A percentile compares a stretch with the other conserved stretches of the same genome.
Conservation (phyloP, 2,888 invertebrate species). For the Penaeus monodon region DNA sequence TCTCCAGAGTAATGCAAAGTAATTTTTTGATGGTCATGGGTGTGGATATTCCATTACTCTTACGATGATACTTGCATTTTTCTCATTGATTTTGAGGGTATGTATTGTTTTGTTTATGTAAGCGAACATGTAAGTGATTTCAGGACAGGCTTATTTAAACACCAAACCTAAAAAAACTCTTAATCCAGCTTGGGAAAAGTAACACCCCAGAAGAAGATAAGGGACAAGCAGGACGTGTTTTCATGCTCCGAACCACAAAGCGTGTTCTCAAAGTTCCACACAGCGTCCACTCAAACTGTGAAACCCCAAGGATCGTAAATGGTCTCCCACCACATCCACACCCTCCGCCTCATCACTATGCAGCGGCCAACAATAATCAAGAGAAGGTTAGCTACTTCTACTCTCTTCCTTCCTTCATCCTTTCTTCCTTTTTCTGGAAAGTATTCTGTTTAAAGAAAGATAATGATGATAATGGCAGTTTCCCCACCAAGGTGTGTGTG, state of each 20-base stretch:
- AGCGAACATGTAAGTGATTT: too few species aligned
- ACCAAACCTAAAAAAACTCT: background rate
- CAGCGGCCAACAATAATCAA: background rate
- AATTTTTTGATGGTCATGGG: background rate
- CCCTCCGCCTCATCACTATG: slow-evolving; percentile 10
- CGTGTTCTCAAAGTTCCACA: slow-evolving; percentile 80
- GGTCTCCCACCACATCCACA: slow-evolving; percentile 49
- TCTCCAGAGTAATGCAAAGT: background rate
- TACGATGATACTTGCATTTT: too few species aligned
- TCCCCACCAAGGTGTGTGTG: too few species aligned
- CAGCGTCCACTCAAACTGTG: slow-evolving; percentile 64
- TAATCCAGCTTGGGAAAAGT: slow-evolving; percentile 70
- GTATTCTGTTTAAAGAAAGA: too few species aligned
- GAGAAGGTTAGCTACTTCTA: background rate
- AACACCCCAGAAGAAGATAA: slow-evolving; percentile 74
- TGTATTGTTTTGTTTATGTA: too few species aligned
- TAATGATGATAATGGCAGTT: too few species aligned
- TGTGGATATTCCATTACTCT: too few species aligned
- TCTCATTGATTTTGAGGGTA: too few species aligned
- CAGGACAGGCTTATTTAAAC: too few species aligned
- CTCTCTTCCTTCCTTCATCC: background rate
- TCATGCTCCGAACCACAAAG: slow-evolving; percentile 80
- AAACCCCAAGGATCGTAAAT: slow-evolving; percentile 53
- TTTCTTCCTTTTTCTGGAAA: too few species aligned
- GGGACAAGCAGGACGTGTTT: slow-evolving; percentile 75